Evolutionary conservation across 2,888 invertebrate genomes (phyloP), one percentile per base, ranked within the genome.

Genomic region (Metacarcinus magister): DNA sequence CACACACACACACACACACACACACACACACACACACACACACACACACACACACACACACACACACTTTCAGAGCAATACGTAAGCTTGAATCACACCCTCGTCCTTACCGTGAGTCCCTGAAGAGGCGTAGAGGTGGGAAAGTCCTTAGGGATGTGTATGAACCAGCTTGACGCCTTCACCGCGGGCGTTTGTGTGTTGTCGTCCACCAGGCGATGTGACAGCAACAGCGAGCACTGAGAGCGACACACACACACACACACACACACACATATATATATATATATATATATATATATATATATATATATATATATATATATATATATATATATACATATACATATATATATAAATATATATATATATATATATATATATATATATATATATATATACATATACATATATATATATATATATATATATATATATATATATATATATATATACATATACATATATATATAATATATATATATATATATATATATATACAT

Each of bases 21-120:
- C 54, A 54, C 54, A 54, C 54, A 60, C 60, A 60, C 60, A 60
- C 60, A 60, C 60, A 60, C 60, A 60, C 60, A 60, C 60, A 60
- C 60, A 60, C 60, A 60, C 60, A 60, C 23, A 23, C 23, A 60
- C 3, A 10, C 7, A 48, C 48, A 3, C 48, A 48, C 48, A 48
- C 48, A 48, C 48, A 48, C 48, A 48, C 48, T 60, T 39, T 0
- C 39, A 39, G 39, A 39, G 39, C 39, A 39, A 39, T 39, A 39
- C 2, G 23, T 60, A 19, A 60, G 60, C 60, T 60, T 23, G 19
- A 3, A 19, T 60, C 60, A 60, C 23, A 5, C 10, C 10, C 60
- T 60, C 60, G 75, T n/a, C 75, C 87, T 87, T 39, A 87, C 87
- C 39, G 32, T 39, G 39, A 87, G 39, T 87, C 87, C 87, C 87